Evolutionary conservation across 2,797 vertebrate species (phyloP), one percentile per base, ranked within the genome.

Genomic region (Atherinosoma microstoma): DNA sequence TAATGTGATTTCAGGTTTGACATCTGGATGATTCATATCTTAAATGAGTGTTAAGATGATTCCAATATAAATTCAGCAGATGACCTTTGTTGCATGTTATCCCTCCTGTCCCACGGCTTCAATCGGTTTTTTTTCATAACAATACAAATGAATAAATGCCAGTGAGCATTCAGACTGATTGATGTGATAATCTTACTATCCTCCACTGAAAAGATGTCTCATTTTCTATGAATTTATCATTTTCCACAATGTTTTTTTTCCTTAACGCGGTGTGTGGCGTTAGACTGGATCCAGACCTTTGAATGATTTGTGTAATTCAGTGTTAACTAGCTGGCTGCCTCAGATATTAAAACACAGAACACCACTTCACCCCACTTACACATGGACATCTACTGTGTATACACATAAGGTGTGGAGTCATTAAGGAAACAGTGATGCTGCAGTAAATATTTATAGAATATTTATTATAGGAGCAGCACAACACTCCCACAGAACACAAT

Each of bases 361-460:
- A 47, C 20, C n/a, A 64, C 2, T 0, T n/a, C 30, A 51, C 24
- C 22, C 11, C 35, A 56, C 27, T n/a, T 18, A 32, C 64, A 66
- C 18, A 32, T 22, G n/a, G 24, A 4, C 38, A 30, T 67, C 45
- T 47, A 67, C 38, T 10, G 20, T 58, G 22, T 47, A 2, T 45
- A 29, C 0, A 42, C 40, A 34, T 45, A 32, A 58, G 8, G 36
- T 45, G 65, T 20, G 15, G 54, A 58, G 13, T 13, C 20, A 22
- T 15, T 59, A 10, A 29, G 6, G 4, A 16, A 42, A 16, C 47
- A 24, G 3, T 24, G 2, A 7, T 47, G 65, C 40, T 58, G 51
- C 22, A 69, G 7, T 62, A 0, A 64, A 66, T 0, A 0, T 12
- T 32, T 32, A 32, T 38, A 13, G 36, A 10, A 8, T 57, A 27